Conservation (phyloP, 1,140 invertebrate genomes). For the Andrena cerasifolii region DNA sequence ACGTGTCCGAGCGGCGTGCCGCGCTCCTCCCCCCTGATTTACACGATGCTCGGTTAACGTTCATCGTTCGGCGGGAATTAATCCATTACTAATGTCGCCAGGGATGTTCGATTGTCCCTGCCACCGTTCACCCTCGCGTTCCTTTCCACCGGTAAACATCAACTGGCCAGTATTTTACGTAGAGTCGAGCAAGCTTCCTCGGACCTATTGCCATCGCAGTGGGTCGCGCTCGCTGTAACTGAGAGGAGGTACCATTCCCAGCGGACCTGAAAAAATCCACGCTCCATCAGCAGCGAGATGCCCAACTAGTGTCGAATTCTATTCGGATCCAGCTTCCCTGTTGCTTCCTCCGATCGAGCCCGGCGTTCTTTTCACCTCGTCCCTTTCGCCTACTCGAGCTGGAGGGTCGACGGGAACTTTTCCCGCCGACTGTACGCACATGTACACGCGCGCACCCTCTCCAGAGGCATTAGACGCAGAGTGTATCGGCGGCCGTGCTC, state of each 20-base stretch:
- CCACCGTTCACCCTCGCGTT: not conserved
- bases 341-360: not conserved
- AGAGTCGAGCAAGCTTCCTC: too few species aligned
- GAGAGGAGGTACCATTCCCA: too few species aligned
- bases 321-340: conserved; percentile 17
- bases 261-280: not conserved
- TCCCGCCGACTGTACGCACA: conserved; percentile 63
- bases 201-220: too few species aligned
- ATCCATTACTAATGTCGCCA: not conserved
- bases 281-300: too few species aligned
- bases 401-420: conserved; percentile 44
- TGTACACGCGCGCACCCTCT: conserved; percentile 54
- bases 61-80: not conserved
- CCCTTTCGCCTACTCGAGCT: not conserved
- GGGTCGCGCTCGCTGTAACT: too few species aligned
- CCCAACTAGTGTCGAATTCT: too few species aligned
- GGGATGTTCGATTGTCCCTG: not conserved
- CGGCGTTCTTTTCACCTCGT: conserved; percentile 20
- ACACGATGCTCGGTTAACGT: conserved; percentile 5
- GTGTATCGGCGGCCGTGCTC: conserved; percentile 69
- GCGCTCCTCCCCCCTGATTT: conserved; percentile 13
- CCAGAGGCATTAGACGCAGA: conserved; percentile 73
- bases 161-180: too few species aligned
- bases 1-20: conserved; percentile 22
- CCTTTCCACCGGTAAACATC: too few species aligned